Base-by-base conservation (phyloP, 2,797 vertebrate species). In the Acrocephalus scirpaceus region DNA sequence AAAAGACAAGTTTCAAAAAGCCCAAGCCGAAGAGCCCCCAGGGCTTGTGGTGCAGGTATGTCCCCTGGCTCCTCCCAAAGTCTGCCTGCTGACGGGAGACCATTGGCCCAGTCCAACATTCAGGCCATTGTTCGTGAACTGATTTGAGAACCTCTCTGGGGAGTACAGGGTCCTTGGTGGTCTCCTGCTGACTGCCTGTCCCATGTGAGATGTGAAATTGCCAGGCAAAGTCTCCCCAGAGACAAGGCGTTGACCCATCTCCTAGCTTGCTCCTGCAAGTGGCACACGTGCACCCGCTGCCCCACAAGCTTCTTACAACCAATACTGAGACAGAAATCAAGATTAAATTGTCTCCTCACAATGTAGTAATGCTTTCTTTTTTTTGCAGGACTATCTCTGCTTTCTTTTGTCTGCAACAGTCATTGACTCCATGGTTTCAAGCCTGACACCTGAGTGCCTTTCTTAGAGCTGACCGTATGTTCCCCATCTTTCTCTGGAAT, bases 391-490 rank as follows among this genome's bases (percentile, higher is more conserved):
- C 10, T 40, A 57, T 25, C 20, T 57, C 22, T 47, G 14, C 14
- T 75, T 86, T 25, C 7, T 13, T 81, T 79, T 56, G 7, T 64
- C 32, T 69, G 66, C 2, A 5, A 4, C 20, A 56, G 29, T 23
- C 29, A 51, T 70, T 0, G 1, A 45, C 25, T 91, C 16, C 36
- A 9, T 48, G 12, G n/a, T 62, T 86, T 77, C 40, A 58, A 60
- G 42, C 4, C 40, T 62, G 19, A 58, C 17, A 38, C 60, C 40
- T 15, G n/a, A 17, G 17, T 30, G 13, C 11, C 19, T 45, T 67
- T 65, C 64, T 83, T 22, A 48, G 12, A 71, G 2, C 11, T 74
- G 30, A 14, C 9, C 0, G 1, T 13, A 32, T 0, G 0, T 7
- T 70, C 21, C 15, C 13, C 1, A 8, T n/a, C n/a, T 60, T 47